Percentiles rank a stretch among this genome's conserved stretches.
phyloP scores from a whole-genome alignment of 2,888 invertebrate species.

The Folsomia manolachei region DNA sequence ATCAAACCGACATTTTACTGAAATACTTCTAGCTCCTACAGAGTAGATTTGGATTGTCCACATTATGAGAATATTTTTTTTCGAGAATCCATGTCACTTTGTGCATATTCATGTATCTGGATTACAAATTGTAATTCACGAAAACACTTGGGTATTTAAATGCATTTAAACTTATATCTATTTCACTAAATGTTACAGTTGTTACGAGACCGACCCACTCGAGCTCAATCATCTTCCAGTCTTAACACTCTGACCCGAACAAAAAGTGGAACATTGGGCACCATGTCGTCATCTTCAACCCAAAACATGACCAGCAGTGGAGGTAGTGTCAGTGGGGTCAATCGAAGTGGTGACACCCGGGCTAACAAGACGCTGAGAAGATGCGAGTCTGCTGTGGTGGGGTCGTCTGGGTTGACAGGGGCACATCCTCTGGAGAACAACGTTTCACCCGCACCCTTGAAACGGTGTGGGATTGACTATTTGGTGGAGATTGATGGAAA shows the following conservation, averaged over 20 bases:
- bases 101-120: no score
- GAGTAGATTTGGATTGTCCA: no score
- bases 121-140: no score
- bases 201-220: background rate
- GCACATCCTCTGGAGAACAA: constrained; percentile 6
- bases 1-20: no score
- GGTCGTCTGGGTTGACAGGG: background rate
- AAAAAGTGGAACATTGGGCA: background rate
- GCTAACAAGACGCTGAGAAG: constrained; percentile 22
- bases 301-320: background rate
- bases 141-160: background rate
- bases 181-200: background rate
- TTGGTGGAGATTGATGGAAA: constrained; percentile 81
- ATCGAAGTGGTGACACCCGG: background rate
- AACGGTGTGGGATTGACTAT: constrained; percentile 73
- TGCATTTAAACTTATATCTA: background rate
- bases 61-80: no score
- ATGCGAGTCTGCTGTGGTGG: constrained; percentile 39
- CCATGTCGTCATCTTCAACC: background rate
- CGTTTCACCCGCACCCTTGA: constrained; percentile 20
- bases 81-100: no score
- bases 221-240: background rate
- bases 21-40: no score
- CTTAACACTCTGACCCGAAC: background rate
- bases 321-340: background rate